These are phyloP conservation scores for Umimayanthus kanabou DNA, from an alignment of 92 coral and sea anemone species.

Conservation along the genomic window DNA sequence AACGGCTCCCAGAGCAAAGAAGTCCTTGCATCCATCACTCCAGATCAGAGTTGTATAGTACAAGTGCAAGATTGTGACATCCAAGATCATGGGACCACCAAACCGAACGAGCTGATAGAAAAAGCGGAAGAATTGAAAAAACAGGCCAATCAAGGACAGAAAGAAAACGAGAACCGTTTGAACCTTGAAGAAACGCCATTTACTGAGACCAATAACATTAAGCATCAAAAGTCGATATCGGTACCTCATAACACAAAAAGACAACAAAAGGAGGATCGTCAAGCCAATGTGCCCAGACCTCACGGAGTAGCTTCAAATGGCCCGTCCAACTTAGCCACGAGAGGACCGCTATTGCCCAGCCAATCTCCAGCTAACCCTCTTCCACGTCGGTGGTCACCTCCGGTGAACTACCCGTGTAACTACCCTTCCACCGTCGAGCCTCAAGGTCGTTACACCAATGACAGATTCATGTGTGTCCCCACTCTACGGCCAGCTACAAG, in stretches of 20 bases:
- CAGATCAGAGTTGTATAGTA: background rate
- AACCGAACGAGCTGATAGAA: background rate
- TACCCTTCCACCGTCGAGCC: background rate
- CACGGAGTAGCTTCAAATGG: background rate
- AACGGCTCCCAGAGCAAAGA: background rate
- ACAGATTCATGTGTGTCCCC: background rate
- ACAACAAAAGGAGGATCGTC: background rate
- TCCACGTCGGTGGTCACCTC: background rate
- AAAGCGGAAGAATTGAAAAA: background rate
- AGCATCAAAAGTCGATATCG: background rate
- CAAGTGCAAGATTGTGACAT: background rate
- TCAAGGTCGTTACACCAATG: background rate
- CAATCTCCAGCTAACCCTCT: background rate
- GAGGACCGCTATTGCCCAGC: background rate
- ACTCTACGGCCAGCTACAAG: background rate
- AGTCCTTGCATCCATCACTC: background rate
- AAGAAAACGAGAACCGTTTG: background rate
- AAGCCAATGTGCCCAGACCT: background rate
- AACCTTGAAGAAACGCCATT: background rate
- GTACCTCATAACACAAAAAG: background rate
- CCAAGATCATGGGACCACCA: too few species aligned
- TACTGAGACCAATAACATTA: background rate
- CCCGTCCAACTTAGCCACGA: background rate
- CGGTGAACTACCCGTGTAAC: background rate
- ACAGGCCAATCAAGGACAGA: background rate